A percentile compares a stretch with the other conserved stretches of the same genome.
phyloP scores from a whole-genome alignment of 2,113 vertebrate species.

The Nymphicus hollandicus region DNA sequence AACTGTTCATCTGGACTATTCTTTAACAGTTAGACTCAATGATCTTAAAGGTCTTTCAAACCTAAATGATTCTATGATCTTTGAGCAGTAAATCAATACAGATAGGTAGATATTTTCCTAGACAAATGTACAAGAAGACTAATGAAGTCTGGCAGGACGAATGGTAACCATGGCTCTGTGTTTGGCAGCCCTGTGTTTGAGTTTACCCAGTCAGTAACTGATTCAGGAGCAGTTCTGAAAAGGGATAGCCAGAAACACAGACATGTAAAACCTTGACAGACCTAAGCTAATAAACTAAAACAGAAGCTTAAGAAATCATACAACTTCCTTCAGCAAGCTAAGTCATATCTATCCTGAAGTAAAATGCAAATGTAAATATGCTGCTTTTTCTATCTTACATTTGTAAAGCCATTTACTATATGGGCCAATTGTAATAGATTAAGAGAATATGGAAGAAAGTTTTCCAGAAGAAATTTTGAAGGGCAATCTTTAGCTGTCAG shows the following conservation, averaged over 20 bases:
- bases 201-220: not conserved
- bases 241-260: not conserved
- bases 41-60: not conserved
- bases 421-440: not conserved
- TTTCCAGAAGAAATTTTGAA: not conserved
- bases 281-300: not conserved
- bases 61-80: fast-evolving
- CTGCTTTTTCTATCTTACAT: not conserved
- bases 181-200: not conserved
- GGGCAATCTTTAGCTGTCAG: not conserved
- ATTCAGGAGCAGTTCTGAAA: not conserved
- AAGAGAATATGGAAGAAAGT: not conserved
- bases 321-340: not conserved
- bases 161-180: not conserved
- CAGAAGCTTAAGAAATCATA: not conserved
- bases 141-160: not conserved
- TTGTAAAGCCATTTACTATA: not conserved
- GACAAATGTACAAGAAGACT: not conserved
- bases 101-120: not conserved
- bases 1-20: not conserved
- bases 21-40: not conserved
- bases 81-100: not conserved
- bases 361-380: not conserved
- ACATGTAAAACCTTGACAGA: not conserved
- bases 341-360: not conserved